Conservation (phyloP, 2,888 invertebrate genomes). For the Julus scanicus region DNA sequence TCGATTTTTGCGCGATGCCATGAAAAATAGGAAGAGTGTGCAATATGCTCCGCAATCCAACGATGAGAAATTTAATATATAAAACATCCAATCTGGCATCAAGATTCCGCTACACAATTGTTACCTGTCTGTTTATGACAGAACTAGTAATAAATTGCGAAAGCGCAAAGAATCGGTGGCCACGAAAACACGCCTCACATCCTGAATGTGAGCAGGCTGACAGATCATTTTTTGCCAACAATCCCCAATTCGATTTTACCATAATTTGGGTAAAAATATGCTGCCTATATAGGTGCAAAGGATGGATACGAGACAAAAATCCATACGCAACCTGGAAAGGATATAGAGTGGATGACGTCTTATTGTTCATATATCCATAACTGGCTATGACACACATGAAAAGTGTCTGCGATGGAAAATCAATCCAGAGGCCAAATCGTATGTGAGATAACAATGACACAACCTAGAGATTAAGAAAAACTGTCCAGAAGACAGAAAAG, state of each 20-base stretch:
- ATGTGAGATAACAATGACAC: neutral
- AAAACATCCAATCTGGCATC: slow-evolving; percentile 38
- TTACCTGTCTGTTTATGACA: slow-evolving; percentile 42
- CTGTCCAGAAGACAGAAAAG: no score
- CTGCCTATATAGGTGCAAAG: neutral
- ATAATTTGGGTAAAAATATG: slow-evolving; percentile 38
- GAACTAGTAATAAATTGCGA: slow-evolving; percentile 31
- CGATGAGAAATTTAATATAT: slow-evolving; percentile 38
- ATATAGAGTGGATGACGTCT: slow-evolving; percentile 29
- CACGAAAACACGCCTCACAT: neutral
- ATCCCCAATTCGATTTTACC: slow-evolving; percentile 41
- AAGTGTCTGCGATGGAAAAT: neutral
- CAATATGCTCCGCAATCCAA: neutral
- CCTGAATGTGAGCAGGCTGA: neutral
- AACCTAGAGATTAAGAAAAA: neutral
- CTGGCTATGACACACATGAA: neutral
- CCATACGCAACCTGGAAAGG: neutral
- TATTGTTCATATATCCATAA: slow-evolving; percentile 34
- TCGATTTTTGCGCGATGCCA: neutral
- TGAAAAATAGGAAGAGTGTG: neutral
- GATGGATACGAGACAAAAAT: neutral
- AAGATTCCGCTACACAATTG: slow-evolving; percentile 39
- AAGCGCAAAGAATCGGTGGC: slow-evolving; percentile 17
- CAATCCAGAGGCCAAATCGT: neutral
- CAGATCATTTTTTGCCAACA: slow-evolving; percentile 29